Percentiles rank a stretch among this genome's conserved stretches.
These are phyloP conservation scores for Rhombomys opimus DNA, from an alignment of 2,113 vertebrate genomes.

Conservation along the genomic window DNA sequence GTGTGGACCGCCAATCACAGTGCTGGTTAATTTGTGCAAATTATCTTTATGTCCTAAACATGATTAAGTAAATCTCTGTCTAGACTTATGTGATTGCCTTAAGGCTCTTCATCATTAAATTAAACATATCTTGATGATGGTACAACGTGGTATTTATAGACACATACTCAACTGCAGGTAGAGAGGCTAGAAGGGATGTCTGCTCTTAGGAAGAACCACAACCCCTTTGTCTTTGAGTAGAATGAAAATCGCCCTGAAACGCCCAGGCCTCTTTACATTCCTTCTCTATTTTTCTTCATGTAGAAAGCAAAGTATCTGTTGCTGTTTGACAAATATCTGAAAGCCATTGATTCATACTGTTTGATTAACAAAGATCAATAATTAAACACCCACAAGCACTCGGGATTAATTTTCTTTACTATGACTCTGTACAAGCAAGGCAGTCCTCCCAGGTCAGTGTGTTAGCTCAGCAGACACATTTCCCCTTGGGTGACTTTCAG, in stretches of 20 bases:
- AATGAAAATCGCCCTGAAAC: neutral
- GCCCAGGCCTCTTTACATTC: neutral
- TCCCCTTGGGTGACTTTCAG: conserved; percentile 21
- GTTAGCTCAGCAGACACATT: neutral
- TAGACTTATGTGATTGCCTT: neutral
- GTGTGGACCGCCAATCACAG: neutral
- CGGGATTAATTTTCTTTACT: conserved; percentile 15
- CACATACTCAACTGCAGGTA: neutral
- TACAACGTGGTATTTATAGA: neutral
- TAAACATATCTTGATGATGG: conserved; percentile 21
- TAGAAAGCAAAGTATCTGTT: neutral
- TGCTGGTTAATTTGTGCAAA: neutral
- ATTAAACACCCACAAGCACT: neutral
- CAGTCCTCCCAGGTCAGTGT: neutral
- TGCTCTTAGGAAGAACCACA: neutral
- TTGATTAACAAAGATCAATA: conserved; percentile 60
- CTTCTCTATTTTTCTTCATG: neutral
- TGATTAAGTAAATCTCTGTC: neutral
- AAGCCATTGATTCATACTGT: neutral
- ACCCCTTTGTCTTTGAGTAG: neutral
- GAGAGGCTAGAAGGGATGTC: neutral
- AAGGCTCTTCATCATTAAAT: neutral
- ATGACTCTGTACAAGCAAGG: neutral
- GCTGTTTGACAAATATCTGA: neutral
- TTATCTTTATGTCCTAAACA: conserved; percentile 23